These are phyloP conservation scores for Microcebus jonahi DNA, from an alignment of 2,113 vertebrate genomes.

Conservation along the genomic window DNA sequence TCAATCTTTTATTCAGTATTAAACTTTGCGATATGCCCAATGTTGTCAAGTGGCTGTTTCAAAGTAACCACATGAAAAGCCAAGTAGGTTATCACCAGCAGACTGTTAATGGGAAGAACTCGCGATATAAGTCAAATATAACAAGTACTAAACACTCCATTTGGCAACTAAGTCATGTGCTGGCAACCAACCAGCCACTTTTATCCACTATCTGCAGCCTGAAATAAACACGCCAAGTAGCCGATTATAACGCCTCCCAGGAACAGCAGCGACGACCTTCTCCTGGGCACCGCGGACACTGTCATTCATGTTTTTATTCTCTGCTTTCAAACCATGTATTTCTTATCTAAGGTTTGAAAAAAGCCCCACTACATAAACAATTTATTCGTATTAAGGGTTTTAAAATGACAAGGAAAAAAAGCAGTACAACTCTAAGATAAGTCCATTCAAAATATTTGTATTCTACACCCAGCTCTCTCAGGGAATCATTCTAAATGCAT, in stretches of 20 bases:
- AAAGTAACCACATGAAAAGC: constrained; percentile 75
- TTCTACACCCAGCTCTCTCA: constrained; percentile 66
- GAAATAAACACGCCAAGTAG: constrained; percentile 75
- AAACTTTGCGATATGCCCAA: constrained; percentile 47
- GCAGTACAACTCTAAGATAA: constrained; percentile 71
- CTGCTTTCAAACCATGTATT: constrained; percentile 71
- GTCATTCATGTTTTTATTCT: constrained; percentile 78
- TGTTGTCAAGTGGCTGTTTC: constrained; percentile 72
- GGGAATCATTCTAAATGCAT: constrained; percentile 65
- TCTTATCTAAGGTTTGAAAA: constrained; percentile 74
- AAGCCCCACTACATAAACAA: constrained; percentile 70
- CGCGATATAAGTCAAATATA: constrained; percentile 76
- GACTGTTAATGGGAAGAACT: constrained; percentile 78
- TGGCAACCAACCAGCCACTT: constrained; percentile 78
- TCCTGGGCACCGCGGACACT: constrained; percentile 24
- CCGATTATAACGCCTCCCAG: constrained; percentile 54
- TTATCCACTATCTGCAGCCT: constrained; percentile 74
- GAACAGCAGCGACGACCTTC: constrained; percentile 50
- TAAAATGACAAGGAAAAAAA: constrained; percentile 76
- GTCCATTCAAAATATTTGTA: constrained; percentile 77
- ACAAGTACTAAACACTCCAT: constrained; percentile 77
- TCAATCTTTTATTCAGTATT: constrained; percentile 34
- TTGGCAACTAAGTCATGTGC: constrained; percentile 74
- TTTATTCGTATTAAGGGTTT: constrained; percentile 76
- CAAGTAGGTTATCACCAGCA: constrained; percentile 77